Base-by-base conservation (phyloP, 2,797 vertebrate species). In the Esox lucius region DNA sequence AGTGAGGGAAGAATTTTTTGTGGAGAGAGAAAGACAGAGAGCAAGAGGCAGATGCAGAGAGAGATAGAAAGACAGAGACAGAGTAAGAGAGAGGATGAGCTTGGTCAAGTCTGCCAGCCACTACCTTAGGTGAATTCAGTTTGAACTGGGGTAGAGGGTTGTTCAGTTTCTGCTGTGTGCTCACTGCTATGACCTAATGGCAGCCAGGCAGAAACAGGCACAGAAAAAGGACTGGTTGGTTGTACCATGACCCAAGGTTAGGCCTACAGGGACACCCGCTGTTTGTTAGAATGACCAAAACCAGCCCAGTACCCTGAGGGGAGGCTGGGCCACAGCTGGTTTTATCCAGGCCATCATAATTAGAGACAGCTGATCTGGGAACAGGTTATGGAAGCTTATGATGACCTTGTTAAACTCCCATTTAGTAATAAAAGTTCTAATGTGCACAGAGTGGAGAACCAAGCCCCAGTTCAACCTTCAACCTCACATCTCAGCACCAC, bases 391-490 rank as follows among this genome's bases (percentile, higher is more conserved):
- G 69, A 86, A 83, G 71, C 35, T 69, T 39, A 39, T 11, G 76
- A 87, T 84, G 75, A 76, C 59, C 79, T 80, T 78, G 68, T 77
- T 83, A 78, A 46, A 76, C 73, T 73, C 82, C 77, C 83, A 82
- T 78, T 80, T 83, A 80, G 76, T 61, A 48, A 78, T 79, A 80
- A 86, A 75, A 80, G 74, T 71, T 78, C 77, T 75, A 79, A 87
- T 68, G 75, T 70, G 71, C 22, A 12, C 24, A 8, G n/a, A 61
- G 22, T 6, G 11, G 9, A 51, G 77, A 75, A 76, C 51, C 65
- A 82, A 68, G 81, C 64, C 67, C 12, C 68, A 83, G 68, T 81
- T 28, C 48, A 68, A 65, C 76, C 75, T 56, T 26, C 65, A 62
- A 71, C 74, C 76, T 78, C 12, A 46, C 42, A 42, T 46, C 15